These are phyloP conservation scores for Seira musarum DNA, from an alignment of 2,888 invertebrate species.

Conservation along the genomic window DNA sequence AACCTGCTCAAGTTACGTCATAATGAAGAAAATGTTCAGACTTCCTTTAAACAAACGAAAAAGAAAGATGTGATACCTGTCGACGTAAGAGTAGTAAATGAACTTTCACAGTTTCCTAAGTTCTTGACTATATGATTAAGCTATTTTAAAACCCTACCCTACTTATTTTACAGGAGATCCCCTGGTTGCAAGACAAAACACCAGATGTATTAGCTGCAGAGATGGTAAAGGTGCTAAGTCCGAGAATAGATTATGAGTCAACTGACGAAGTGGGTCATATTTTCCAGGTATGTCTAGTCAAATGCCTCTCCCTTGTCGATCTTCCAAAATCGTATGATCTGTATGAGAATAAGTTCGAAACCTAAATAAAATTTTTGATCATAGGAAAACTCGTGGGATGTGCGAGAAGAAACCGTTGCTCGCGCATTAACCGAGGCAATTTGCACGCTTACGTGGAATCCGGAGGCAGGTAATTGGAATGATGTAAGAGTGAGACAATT, in stretches of 20 bases:
- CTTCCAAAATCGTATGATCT: not conserved
- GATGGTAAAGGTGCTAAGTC: constrained; percentile 69
- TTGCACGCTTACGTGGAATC: constrained; percentile 64
- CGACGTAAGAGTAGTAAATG: constrained; percentile 48
- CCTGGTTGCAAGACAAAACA: constrained; percentile 66
- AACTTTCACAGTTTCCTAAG: too few relatives aligned
- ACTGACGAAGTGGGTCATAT: constrained; percentile 58
- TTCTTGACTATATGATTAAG: not conserved
- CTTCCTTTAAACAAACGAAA: constrained; percentile 61
- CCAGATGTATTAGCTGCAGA: constrained; percentile 62
- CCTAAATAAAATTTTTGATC: not conserved
- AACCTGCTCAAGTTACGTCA: constrained; percentile 65
- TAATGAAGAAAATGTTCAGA: constrained; percentile 66
- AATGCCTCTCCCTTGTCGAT: too few relatives aligned
- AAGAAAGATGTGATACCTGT: constrained; percentile 61
- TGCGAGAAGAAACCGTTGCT: constrained; percentile 61
- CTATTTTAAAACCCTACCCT: not conserved
- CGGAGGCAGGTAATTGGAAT: constrained; percentile 60
- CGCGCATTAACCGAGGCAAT: constrained; percentile 66
- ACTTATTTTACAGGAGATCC: constrained; percentile 58
- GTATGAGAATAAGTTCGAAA: not conserved
- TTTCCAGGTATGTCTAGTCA: constrained; percentile 65
- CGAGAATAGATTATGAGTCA: constrained; percentile 45
- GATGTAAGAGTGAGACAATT: constrained; percentile 53
- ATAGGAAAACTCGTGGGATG: constrained; percentile 68